phyloP scores from a whole-genome alignment of 1,140 invertebrate genomes.

The Caenorhabditis inopinata region DNA sequence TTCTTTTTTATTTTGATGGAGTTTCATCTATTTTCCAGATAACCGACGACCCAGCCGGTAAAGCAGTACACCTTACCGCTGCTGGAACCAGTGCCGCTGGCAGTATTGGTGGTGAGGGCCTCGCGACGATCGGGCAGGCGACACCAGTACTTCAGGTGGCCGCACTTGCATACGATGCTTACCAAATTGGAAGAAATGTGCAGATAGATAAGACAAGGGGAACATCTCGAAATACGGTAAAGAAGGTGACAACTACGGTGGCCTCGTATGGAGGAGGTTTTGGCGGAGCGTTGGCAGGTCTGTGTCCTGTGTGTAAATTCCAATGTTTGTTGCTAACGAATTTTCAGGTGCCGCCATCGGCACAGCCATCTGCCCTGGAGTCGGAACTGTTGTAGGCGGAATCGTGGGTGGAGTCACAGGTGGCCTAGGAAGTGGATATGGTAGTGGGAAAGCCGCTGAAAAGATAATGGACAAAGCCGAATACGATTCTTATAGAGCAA shows the following conservation, averaged over 20 bases:
- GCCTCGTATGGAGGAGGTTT: background rate
- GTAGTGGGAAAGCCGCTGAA: background rate
- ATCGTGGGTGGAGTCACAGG: background rate
- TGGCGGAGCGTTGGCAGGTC: background rate
- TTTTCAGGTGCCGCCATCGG: conserved; percentile 1
- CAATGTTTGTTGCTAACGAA: background rate
- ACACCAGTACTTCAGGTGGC: background rate
- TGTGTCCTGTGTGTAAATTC: background rate
- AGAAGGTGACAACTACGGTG: conserved; percentile 10
- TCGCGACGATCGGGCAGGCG: conserved; percentile 2
- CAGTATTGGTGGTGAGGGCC: background rate
- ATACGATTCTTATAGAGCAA: background rate
- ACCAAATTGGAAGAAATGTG: conserved; percentile 11
- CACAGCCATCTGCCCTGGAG: background rate
- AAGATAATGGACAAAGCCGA: background rate
- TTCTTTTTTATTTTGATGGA: no score
- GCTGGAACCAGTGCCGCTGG: background rate
- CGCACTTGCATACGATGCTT: background rate
- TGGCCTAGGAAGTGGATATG: background rate
- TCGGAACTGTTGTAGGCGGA: background rate
- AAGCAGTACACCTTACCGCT: background rate
- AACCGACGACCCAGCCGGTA: background rate
- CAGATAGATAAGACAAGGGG: background rate
- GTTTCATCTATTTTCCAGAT: no score
- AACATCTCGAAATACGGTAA: background rate